Conservation (phyloP, 2,113 vertebrate species). For the Noctilio leporinus region DNA sequence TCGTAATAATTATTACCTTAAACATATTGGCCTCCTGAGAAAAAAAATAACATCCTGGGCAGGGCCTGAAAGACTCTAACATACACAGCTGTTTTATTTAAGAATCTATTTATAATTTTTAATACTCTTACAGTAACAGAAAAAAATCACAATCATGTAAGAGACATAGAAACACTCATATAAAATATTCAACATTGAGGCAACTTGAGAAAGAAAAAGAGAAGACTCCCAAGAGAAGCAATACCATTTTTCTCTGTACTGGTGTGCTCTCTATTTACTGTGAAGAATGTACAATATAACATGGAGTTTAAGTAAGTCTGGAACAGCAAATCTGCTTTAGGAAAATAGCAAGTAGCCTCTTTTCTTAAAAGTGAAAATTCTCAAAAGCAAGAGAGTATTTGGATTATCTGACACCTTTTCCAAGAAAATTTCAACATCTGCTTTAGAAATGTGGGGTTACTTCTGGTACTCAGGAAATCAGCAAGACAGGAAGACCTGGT, state of each 20-base stretch:
- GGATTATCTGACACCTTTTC: not conserved
- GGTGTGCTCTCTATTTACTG: not conserved
- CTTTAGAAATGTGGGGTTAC: not conserved
- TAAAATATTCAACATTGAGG: not conserved
- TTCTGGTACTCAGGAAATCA: not conserved
- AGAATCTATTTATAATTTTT: constrained; percentile 27
- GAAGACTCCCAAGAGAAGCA: not conserved
- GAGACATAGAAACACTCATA: not conserved
- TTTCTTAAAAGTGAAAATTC: not conserved
- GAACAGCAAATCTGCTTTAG: not conserved
- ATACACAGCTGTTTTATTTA: not conserved
- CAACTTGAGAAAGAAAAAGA: not conserved
- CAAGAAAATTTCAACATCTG: not conserved
- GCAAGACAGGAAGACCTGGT: not conserved
- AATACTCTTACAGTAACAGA: not conserved
- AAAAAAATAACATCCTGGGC: not conserved
- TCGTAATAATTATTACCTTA: not conserved
- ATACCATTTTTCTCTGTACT: not conserved
- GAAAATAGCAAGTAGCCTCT: not conserved
- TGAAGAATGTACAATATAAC: not conserved
- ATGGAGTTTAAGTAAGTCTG: not conserved
- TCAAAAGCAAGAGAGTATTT: not conserved
- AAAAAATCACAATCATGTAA: not conserved
- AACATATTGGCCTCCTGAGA: not conserved
- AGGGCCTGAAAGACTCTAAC: constrained; percentile 43